Evolutionary conservation across 2,113 vertebrate species (phyloP).

Genomic region (Morone chrysops): DNA sequence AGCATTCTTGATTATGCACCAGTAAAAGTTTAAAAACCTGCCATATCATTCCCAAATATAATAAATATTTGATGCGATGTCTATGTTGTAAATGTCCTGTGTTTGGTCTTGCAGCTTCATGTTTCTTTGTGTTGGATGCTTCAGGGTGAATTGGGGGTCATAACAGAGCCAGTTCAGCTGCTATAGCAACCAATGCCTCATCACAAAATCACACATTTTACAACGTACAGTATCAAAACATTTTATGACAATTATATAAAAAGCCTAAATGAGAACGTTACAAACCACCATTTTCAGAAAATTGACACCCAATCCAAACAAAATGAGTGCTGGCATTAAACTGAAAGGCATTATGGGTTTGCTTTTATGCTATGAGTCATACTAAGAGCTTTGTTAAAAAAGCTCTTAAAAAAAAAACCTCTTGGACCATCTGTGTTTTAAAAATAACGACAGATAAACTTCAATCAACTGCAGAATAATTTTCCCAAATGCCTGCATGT

Average conservation of each 20-base stretch:
- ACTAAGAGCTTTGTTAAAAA: conserved; percentile 22
- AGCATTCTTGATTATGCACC: too few relatives aligned
- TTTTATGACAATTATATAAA: conserved; percentile 41
- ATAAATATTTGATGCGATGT: background rate
- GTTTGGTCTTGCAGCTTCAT: too few relatives aligned
- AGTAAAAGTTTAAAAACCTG: too few relatives aligned
- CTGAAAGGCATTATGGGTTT: conserved; percentile 28
- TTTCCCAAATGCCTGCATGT: conserved; percentile 16
- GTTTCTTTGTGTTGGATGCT: background rate
- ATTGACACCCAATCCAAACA: conserved; percentile 50
- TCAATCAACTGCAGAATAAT: conserved; percentile 12
- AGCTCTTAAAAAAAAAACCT: fast-evolving
- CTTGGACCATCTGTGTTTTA: conserved; percentile 9
- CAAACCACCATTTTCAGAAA: conserved; percentile 37
- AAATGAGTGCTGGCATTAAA: conserved; percentile 41
- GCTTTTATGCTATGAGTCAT: conserved; percentile 45
- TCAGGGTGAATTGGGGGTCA: background rate
- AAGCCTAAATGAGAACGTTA: conserved; percentile 50
- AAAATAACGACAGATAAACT: conserved; percentile 34
- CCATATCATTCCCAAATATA: too few relatives aligned
- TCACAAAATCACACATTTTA: background rate
- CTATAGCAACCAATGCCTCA: conserved; percentile 26
- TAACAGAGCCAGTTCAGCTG: conserved; percentile 2
- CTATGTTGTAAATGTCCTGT: background rate
- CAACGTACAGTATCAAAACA: conserved; percentile 14